Base-by-base conservation (phyloP, 2,797 vertebrate species). In the Lagorchestes hirsutus region DNA sequence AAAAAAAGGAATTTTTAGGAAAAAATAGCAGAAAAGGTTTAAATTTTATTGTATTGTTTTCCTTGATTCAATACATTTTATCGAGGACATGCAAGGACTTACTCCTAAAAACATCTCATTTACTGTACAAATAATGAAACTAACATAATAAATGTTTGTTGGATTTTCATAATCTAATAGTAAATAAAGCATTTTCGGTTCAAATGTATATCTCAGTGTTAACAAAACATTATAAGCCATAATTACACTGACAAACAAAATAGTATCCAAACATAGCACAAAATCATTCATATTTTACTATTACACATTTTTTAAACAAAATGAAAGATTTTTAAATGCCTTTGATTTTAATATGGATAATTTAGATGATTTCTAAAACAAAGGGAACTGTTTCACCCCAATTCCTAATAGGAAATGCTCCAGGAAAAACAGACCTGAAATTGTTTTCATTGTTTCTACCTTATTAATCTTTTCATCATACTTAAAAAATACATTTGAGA, bases 161-260 rank as follows among this genome's bases (percentile, higher is more conserved):
- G n/a, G 46, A 40, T 90, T 94, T 93, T 24, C 59, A 50, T 57
- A 8, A 27, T 91, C 90, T 54, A 0, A 67, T 91, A 54, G 13
- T 28, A 90, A 59, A 11, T 93, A 0, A 5, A 54, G 13, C 16
- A 29, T 90, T 91, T 90, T 12, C 18, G 31, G 40, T 31, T 22
- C 0, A 5, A 0, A 12, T 14, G 52, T 55, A 18, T n/a, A 56
- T 40, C 92, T 91, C 5, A 13, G 40, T n/a, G 11, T 1, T 87
- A 6, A 50, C 92, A n/a, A 91, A 93, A 3, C 28, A 92, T 82
- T 24, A 0, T 46, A 94, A 87, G 16, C 1, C 18, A 67, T 22
- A 90, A 94, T 92, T 62, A 91, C 94, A 58, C 1, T 57, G 11
- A n/a, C 94, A 92, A 96, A 92, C 54, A 62, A 96, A 58, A 0